Conservation (phyloP, 2,797 vertebrate species). For the Pygocentrus nattereri region DNA sequence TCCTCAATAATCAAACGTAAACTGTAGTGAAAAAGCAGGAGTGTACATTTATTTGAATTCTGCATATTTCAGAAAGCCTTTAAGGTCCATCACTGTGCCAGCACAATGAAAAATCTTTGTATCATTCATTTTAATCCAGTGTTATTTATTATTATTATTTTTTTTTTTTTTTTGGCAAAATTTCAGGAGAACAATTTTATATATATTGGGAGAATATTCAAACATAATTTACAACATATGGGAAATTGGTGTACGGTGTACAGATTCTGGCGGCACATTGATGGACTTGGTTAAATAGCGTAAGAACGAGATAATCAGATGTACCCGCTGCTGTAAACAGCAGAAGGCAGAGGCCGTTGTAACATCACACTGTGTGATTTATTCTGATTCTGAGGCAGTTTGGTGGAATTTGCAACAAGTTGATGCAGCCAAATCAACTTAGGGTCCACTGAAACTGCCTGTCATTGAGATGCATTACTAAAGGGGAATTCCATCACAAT, state of each 20-base stretch:
- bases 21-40: background rate
- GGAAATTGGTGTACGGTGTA: background rate
- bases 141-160: constrained; percentile 21
- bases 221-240: background rate
- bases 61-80: background rate
- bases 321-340: background rate
- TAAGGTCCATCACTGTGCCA: background rate
- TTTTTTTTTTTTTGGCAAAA: no score
- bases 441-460: background rate
- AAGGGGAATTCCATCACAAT: no score
- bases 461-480: background rate
- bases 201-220: background rate
- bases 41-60: background rate
- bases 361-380: background rate
- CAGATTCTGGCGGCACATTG: background rate
- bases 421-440: background rate
- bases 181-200: background rate
- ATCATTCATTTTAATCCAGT: background rate
- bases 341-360: background rate
- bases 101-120: background rate
- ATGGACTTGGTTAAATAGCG: background rate
- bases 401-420: background rate
- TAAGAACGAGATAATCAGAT: background rate
- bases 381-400: background rate
- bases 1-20: background rate